Conservation (phyloP, 1,140 invertebrate species). For the Phthorimaea operculella region DNA sequence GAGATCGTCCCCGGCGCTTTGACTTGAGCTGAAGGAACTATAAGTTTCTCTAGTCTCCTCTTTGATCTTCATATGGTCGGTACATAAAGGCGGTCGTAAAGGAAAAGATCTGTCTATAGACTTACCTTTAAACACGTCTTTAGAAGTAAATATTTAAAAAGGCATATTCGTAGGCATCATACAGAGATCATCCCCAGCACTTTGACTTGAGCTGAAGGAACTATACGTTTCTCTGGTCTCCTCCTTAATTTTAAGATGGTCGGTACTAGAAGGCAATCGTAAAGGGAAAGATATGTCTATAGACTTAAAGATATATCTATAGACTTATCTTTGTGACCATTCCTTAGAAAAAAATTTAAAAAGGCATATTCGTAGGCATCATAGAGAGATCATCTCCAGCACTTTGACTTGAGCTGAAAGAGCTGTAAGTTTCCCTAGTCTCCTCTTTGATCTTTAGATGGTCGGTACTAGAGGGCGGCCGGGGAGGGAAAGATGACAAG, state of each 20-base stretch:
- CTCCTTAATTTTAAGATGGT: constrained; percentile 63
- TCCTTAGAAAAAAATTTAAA: constrained; percentile 21
- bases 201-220: constrained; percentile 69
- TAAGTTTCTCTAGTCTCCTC: constrained; percentile 70
- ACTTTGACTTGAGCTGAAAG: constrained; percentile 69
- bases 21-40: constrained; percentile 70
- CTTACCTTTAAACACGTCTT: too few relatives aligned
- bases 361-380: constrained; percentile 56
- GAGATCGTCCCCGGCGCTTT: constrained; percentile 58
- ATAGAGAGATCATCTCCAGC: constrained; percentile 52
- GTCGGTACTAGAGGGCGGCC: constrained; percentile 43
- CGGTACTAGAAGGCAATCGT: constrained; percentile 39
- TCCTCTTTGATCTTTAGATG: constrained; percentile 66
- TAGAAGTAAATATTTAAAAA: constrained; percentile 30
- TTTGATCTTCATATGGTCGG: constrained; percentile 60
- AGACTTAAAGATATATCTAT: too few relatives aligned
- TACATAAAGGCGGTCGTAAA: constrained; percentile 37
- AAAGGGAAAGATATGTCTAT: constrained; percentile 17
- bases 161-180: constrained; percentile 55
- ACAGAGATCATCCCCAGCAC: constrained; percentile 53
- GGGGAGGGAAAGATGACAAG: constrained; percentile 17
- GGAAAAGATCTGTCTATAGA: constrained; percentile 41
- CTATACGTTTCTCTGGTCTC: constrained; percentile 70
- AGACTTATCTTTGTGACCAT: constrained; percentile 72
- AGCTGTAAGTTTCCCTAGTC: constrained; percentile 70